These are phyloP conservation scores for Ctenomys sociabilis DNA, from an alignment of 2,113 vertebrate genomes.

Conservation along the genomic window DNA sequence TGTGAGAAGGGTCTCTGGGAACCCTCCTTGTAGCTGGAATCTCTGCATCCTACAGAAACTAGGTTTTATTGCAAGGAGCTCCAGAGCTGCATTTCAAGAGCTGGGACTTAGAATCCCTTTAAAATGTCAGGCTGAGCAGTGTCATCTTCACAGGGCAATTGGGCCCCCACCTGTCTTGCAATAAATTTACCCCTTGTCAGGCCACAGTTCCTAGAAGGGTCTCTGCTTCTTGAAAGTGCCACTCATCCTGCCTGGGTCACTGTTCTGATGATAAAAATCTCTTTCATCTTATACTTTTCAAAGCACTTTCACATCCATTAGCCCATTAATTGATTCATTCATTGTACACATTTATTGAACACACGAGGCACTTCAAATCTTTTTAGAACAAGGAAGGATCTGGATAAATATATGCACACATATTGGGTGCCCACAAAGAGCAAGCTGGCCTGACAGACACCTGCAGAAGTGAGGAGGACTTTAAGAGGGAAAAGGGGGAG, in stretches of 20 bases:
- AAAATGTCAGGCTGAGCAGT: not conserved
- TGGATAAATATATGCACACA: conserved; percentile 20
- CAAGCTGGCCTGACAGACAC: not conserved
- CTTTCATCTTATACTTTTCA: conserved; percentile 65
- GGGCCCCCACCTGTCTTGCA: not conserved
- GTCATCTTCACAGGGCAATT: not conserved
- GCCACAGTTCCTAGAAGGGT: not conserved
- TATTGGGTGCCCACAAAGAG: not conserved
- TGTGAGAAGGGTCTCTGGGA: not conserved
- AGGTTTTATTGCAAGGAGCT: not conserved
- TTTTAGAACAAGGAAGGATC: conserved; percentile 42
- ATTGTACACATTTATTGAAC: conserved; percentile 59
- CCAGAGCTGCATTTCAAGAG: not conserved
- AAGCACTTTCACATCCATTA: conserved; percentile 60
- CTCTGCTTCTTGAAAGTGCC: conserved; percentile 31
- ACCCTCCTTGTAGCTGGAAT: not conserved
- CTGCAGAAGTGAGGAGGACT: not conserved
- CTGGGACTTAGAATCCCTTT: not conserved
- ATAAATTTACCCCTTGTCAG: not conserved
- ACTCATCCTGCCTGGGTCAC: conserved; percentile 6
- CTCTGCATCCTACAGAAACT: not conserved
- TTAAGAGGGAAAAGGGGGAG: not conserved
- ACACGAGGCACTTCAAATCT: not conserved
- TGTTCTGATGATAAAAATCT: conserved; percentile 47
- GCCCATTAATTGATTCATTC: conserved; percentile 63